These are phyloP conservation scores for Rutpela maculata DNA, from an alignment of 2,888 invertebrate genomes.

Conservation along the genomic window DNA sequence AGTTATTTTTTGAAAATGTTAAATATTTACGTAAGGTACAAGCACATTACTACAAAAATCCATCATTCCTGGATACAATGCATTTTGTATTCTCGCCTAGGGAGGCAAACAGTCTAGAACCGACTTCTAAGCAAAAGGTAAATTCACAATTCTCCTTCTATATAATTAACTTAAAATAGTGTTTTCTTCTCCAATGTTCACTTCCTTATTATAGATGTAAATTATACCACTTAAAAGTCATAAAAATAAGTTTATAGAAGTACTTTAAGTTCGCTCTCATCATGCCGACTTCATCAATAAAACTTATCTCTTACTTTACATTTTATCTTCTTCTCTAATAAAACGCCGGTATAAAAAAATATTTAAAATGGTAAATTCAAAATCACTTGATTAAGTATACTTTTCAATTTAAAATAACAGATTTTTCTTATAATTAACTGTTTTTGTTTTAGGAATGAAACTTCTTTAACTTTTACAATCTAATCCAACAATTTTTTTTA, in stretches of 20 bases:
- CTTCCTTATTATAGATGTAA: neutral
- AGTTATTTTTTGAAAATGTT: too few relatives aligned
- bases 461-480: too few relatives aligned
- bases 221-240: neutral
- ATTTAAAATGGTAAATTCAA: neutral
- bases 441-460: too few relatives aligned
- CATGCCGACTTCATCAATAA: neutral
- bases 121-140: too few relatives aligned
- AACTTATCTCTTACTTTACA: constrained; percentile 2
- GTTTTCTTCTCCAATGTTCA: neutral
- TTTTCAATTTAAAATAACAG: neutral
- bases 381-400: neutral
- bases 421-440: neutral
- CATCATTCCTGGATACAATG: too few relatives aligned
- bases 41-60: too few relatives aligned
- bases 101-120: too few relatives aligned
- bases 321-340: neutral
- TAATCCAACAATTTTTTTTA: too few relatives aligned
- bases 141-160: neutral
- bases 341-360: neutral
- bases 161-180: neutral
- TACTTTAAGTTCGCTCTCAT: neutral
- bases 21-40: too few relatives aligned
- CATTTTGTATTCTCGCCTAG: too few relatives aligned
- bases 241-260: neutral